Conservation (phyloP, 2,797 vertebrate species). For the Tympanoctomys barrerae region DNA sequence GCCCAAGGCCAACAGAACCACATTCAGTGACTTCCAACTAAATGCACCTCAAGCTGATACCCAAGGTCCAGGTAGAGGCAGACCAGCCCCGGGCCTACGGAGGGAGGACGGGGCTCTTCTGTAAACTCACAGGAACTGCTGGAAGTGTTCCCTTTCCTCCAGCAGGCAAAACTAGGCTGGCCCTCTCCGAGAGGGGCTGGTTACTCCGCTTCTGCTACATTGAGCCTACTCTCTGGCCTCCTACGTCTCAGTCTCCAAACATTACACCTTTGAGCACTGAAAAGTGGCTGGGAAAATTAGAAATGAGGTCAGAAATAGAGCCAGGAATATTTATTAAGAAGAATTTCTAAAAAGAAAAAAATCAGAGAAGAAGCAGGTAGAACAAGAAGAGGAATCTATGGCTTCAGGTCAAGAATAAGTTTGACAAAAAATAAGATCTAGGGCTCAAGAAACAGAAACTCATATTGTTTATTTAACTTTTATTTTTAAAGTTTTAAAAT, state of each 20-base stretch:
- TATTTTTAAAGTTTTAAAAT: not conserved
- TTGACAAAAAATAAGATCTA: not conserved
- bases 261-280: not conserved
- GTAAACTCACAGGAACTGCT: slow-evolving; percentile 6
- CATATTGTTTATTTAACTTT: not conserved
- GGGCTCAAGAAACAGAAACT: not conserved
- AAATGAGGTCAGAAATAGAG: slow-evolving; percentile 54
- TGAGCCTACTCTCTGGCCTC: not conserved
- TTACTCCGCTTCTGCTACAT: not conserved
- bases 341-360: slow-evolving; percentile 1
- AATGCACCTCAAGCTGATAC: not conserved
- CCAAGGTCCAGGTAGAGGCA: not conserved
- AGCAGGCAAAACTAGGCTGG: not conserved
- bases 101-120: not conserved
- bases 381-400: not conserved
- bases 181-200: not conserved
- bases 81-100: not conserved
- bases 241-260: not conserved
- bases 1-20: not conserved
- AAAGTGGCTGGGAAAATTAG: slow-evolving; percentile 23
- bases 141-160: not conserved
- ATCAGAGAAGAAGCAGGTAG: slow-evolving; percentile 19
- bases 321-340: slow-evolving; percentile 14
- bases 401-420: slow-evolving; percentile 13
- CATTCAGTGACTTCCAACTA: not conserved